Evolutionary conservation across 2,888 invertebrate genomes (phyloP), one percentile per base, ranked within the genome.

Genomic region (Fragum fragum): DNA sequence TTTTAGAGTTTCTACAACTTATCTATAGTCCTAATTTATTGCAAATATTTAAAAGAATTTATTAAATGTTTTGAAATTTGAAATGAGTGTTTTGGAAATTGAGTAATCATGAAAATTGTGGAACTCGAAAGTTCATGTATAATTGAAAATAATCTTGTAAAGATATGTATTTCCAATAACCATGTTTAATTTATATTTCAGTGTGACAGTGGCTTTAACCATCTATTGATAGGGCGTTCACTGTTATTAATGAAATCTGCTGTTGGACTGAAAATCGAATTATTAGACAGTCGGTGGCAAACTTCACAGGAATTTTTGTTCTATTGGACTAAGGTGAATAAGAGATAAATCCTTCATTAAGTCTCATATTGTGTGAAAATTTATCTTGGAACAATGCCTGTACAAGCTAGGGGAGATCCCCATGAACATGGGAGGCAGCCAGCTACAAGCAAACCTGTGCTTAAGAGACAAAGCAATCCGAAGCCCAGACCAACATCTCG

Each of bases 361-460:
- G 3, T 14, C 7, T 57, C 23, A 21, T 23, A 26, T 57, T 23
- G 23, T 1, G 29, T 42, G 66, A 21, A 21, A 18, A n/a, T 47
- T 47, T 5, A 14, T 9, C 47, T 14, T 14, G n/a, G 5, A 61
- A 75, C 5, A 21, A 79, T 79, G 79, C 79, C 79, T n/a, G 75
- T 71, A 5, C 73, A 76, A n/a, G 57, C 78, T 59, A 55, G 59
- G 1, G 32, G 63, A 14, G 75, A 76, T 69, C 59, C 72, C 5
- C 78, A 75, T 26, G 82, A 68, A 63, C 78, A 78, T 61, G 79
- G 36, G 2, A 42, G 70, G 2, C 39, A 42, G 36, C 32, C 23
- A 16, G 18, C 7, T 1, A n/a, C 42, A 1, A 42, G 21, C 14
- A 16, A 32, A n/a, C 7, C 42, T 5, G 47, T 52, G 5, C 32